Conservation (phyloP, 2,888 invertebrate genomes). For the Nymphalis urticae region DNA sequence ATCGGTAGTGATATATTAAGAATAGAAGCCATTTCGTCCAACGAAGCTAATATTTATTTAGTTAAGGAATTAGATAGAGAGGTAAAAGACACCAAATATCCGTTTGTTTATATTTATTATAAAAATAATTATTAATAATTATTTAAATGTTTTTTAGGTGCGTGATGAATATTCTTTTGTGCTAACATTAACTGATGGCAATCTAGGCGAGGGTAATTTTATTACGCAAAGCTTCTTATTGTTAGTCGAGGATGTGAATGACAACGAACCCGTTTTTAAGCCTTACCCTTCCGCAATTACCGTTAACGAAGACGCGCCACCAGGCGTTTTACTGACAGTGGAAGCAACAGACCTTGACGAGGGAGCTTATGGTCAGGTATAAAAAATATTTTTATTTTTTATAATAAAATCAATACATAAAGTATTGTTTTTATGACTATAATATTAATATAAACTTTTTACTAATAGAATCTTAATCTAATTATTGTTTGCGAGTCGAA, state of each 20-base stretch:
- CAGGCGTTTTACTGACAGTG: constrained; percentile 88
- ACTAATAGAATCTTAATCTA: not conserved
- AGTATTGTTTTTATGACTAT: constrained; percentile 17
- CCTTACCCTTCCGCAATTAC: constrained; percentile 91
- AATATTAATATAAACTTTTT: not conserved
- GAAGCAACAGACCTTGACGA: constrained; percentile 95
- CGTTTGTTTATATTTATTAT: not conserved
- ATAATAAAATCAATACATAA: no score
- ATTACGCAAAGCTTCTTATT: constrained; percentile 94
- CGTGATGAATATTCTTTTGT: constrained; percentile 94
- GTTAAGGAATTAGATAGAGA: constrained; percentile 95
- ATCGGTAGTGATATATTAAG: constrained; percentile 91
- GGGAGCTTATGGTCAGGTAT: constrained; percentile 94
- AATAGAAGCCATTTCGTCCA: constrained; percentile 89
- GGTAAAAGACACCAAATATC: constrained; percentile 65
- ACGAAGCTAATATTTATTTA: constrained; percentile 93
- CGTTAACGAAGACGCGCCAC: constrained; percentile 89
- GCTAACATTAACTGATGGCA: constrained; percentile 93
- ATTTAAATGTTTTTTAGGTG: constrained; percentile 75
- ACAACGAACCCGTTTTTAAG: constrained; percentile 93
- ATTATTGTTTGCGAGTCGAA: not conserved
- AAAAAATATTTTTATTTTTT: no score
- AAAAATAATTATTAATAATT: not conserved
- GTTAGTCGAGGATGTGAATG: constrained; percentile 95
- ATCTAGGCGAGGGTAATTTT: constrained; percentile 92